Evolutionary conservation across 2,888 invertebrate genomes (phyloP), one percentile per base, ranked within the genome.

Genomic region (Chymomyza fuscimana): DNA sequence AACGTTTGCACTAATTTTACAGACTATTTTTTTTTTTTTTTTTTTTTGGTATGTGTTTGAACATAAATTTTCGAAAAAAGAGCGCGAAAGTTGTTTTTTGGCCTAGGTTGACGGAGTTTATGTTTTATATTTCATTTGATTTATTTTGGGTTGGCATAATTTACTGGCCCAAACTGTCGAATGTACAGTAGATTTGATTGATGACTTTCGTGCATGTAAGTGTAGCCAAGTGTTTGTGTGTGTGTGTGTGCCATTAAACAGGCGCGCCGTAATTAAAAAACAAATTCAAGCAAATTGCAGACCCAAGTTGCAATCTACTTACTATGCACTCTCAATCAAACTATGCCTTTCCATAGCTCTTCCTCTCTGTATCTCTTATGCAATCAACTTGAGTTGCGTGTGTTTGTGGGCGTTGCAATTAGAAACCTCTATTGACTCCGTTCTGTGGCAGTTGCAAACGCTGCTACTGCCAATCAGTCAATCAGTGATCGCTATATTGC

Each of bases 321-420:
- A 46, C 40, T 46, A 46, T 46, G 40, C 40, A 46, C 40, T 46
- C 40, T 46, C 40, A 46, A 46, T 46, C 40, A 46, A 46, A 46
- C 40, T 46, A 4, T 46, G 40, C 12, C 40, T 46, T 12, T 46
- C 40, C 40, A 0, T 12, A 12, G 6, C 40, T 46, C 40, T 46
- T 46, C 40, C 68, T 68, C 54, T 58, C 29, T 52, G 61, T 22
- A 32, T 59, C 74, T 70, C 81, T 87, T 77, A 70, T 83, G 83
- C 75, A 83, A 83, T 83, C 58, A 58, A 29, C 29, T 25, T 25
- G 2, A 58, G 58, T 25, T 58, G 66, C 19, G 61, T 65, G 60
- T 65, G 63, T 70, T 69, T 62, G 88, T 86, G 87, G 86, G 84
- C 85, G 88, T 84, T 86, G 88, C 88, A 86, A 85, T 85, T 85